Base-by-base conservation (phyloP, 1,140 invertebrate species). In the Drosophila leontia region DNA sequence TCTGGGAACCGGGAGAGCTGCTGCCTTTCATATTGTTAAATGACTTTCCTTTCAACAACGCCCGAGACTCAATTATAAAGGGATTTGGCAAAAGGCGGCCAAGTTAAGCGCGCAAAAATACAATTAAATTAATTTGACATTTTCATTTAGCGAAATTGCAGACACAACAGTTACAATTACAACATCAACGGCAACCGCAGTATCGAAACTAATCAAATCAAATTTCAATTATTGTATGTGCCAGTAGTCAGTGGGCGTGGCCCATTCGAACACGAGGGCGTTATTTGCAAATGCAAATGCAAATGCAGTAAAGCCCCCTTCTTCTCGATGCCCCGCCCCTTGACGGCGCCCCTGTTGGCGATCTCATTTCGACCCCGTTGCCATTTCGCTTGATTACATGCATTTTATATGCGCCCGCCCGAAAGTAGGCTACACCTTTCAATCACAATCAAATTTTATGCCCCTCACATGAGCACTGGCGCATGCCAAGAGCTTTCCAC, bases 381-480 rank as follows among this genome's bases (percentile, higher is more conserved):
- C 85, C 78, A 91, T 90, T 90, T 82, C 81, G 86, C 85, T 90
- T 90, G 86, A 90, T 88, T 88, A 88, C 84, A 90, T 90, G 85
- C 85, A 88, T 88, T 90, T 90, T 81, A 88, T 85, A 86, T 91
- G 82, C 78, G 75, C 78, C 78, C 75, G 82, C 79, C 78, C 65
- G 75, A 91, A 90, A 91, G 86, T 91, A 90, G 85, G 85, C 85
- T 90, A 90, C 86, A 90, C 82, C 88, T 91, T 90, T 90, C 85
- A 90, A 90, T 90, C 85, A 91, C 85, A 90, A 90, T 90, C 86
- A 90, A 90, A 90, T 90, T 90, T 90, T 90, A 90, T 90, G 71
- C 82, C 58, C 50, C 82, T 55, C 53, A 65, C 72, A 77, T 63
- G 39, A 37, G 56, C 32, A 61, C 26, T 51, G 58, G 17, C 39